These are phyloP conservation scores for Sphaerodactylus townsendi DNA, from an alignment of 2,113 vertebrate genomes.

Conservation along the genomic window DNA sequence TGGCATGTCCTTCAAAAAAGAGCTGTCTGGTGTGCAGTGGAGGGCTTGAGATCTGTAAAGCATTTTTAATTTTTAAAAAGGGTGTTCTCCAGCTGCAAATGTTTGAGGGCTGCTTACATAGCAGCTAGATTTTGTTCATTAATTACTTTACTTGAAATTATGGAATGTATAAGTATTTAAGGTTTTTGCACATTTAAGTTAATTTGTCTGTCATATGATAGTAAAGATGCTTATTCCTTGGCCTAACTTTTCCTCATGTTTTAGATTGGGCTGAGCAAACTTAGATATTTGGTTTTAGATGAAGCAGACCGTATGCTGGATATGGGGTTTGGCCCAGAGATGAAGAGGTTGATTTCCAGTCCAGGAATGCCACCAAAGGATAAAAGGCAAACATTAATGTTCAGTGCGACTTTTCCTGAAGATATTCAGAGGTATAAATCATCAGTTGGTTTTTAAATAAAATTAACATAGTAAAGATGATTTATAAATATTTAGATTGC, in stretches of 20 bases:
- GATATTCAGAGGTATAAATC: constrained; percentile 86
- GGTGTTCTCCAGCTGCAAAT: too few species aligned
- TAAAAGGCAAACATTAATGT: constrained; percentile 91
- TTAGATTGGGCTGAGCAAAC: constrained; percentile 82
- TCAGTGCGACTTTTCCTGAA: constrained; percentile 93
- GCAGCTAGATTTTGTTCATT: neutral
- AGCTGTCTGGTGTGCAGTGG: too few species aligned
- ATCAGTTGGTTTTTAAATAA: constrained; percentile 49
- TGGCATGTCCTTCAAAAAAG: too few species aligned
- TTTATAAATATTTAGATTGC: neutral
- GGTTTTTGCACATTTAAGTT: neutral
- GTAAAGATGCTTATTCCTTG: neutral
- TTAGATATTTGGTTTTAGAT: constrained; percentile 90
- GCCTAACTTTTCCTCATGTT: constrained; percentile 15
- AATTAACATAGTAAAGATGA: neutral
- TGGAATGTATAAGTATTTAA: neutral
- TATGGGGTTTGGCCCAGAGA: constrained; percentile 92
- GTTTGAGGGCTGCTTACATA: neutral
- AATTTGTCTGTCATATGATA: neutral
- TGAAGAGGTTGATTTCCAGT: constrained; percentile 83
- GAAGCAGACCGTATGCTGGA: constrained; percentile 97
- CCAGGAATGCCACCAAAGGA: constrained; percentile 89
- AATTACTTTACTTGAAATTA: neutral
- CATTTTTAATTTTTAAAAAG: too few species aligned
- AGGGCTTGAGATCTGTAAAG: too few species aligned